phyloP scores from a whole-genome alignment of 1,140 invertebrate species.

The Riptortus pedestris region DNA sequence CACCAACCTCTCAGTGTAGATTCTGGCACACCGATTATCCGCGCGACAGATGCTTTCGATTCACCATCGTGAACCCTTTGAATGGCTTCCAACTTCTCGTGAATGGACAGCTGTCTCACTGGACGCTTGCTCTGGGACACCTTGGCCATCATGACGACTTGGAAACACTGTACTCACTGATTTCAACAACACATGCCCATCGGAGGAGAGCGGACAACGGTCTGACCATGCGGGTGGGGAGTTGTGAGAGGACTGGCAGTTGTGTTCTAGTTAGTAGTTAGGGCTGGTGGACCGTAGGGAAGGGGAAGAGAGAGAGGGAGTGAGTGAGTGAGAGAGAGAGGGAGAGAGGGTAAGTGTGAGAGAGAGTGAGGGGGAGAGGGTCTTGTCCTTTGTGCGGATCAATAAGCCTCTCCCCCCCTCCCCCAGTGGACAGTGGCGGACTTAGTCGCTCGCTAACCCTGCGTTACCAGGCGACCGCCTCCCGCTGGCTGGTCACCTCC shows the following conservation, averaged over 20 bases:
- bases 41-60: conserved; percentile 67
- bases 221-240: conserved; percentile 19
- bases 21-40: conserved; percentile 70
- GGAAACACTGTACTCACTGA: background rate
- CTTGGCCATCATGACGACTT: conserved; percentile 3
- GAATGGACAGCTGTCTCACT: conserved; percentile 51
- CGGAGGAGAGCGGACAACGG: background rate
- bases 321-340: too few relatives aligned
- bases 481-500: conserved; percentile 29
- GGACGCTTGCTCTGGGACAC: conserved; percentile 26
- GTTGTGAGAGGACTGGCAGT: conserved; percentile 11
- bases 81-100: conserved; percentile 67
- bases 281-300: conserved; percentile 22
- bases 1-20: conserved; percentile 74
- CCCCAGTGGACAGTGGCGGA: conserved; percentile 16
- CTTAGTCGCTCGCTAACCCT: conserved; percentile 7
- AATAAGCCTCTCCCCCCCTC: conserved; percentile 26
- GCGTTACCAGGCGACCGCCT: conserved; percentile 30
- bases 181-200: background rate
- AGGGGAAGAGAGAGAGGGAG: conserved; percentile 31
- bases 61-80: conserved; percentile 67
- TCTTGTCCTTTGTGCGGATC: conserved; percentile 33
- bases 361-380: conserved; percentile 33
- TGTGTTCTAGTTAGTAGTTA: conserved; percentile 9
- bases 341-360: conserved; percentile 30